Conservation (phyloP, 2,113 vertebrate genomes). For the Vidua macroura region DNA sequence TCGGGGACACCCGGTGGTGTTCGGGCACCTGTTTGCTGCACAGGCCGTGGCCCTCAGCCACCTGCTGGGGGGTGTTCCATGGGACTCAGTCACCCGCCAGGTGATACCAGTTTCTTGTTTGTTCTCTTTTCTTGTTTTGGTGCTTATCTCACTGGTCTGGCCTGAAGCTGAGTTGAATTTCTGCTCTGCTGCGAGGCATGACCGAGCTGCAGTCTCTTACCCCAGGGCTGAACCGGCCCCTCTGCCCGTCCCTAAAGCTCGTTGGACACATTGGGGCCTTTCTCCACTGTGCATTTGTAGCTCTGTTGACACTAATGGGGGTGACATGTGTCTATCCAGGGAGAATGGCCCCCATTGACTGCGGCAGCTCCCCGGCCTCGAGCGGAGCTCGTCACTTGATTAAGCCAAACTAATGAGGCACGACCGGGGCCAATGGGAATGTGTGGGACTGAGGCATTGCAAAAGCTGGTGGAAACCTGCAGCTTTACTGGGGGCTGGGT, state of each 20-base stretch:
- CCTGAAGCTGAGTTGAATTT: background rate
- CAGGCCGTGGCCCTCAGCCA: rapidly evolving
- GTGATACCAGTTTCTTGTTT: background rate
- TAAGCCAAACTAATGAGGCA: conserved; percentile 70
- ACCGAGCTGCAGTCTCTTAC: background rate
- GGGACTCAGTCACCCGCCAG: background rate
- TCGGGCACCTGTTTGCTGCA: background rate
- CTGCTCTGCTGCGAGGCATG: background rate
- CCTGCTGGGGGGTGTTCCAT: rapidly evolving
- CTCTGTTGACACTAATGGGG: conserved; percentile 60
- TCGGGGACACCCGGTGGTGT: rapidly evolving
- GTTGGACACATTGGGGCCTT: conserved; percentile 47
- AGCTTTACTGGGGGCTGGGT: background rate
- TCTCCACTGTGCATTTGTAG: background rate
- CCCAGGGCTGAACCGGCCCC: conserved; percentile 12
- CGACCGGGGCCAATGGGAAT: conserved; percentile 10
- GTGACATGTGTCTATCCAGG: conserved; percentile 61
- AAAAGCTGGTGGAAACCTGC: conserved; percentile 12
- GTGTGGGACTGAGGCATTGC: background rate
- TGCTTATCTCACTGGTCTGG: background rate
- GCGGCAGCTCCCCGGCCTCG: background rate
- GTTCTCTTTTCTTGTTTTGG: background rate
- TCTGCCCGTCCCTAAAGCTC: background rate
- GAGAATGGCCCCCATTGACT: conserved; percentile 64
- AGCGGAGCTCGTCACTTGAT: conserved; percentile 59